Conservation (phyloP, 2,797 vertebrate genomes). For the Holocentrus rufus region DNA sequence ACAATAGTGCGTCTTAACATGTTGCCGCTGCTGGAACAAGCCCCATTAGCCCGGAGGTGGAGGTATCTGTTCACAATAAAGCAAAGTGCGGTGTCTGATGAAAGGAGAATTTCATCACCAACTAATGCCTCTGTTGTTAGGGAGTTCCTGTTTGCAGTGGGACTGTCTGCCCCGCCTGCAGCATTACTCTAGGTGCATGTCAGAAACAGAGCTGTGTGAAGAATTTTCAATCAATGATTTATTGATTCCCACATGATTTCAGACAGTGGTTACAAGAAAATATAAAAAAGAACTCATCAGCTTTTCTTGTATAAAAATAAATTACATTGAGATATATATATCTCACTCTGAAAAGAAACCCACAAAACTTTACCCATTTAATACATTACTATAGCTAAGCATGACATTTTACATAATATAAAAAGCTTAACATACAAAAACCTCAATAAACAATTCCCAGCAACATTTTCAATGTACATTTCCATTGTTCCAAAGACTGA, state of each 20-base stretch:
- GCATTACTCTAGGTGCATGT: constrained; percentile 26
- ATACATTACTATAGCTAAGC: constrained; percentile 28
- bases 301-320: constrained; percentile 65
- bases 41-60: constrained; percentile 59
- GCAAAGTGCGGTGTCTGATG: constrained; percentile 55
- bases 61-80: constrained; percentile 66
- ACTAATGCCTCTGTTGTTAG: constrained; percentile 68
- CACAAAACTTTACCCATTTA: constrained; percentile 20
- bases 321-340: constrained; percentile 40
- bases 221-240: constrained; percentile 39
- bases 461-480: constrained; percentile 12
- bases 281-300: constrained; percentile 40
- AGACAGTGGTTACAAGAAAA: constrained; percentile 33
- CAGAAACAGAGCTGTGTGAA: constrained; percentile 44
- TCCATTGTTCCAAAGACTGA: constrained; percentile 1
- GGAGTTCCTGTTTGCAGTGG: constrained; percentile 56
- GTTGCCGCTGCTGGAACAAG: constrained; percentile 66
- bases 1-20: constrained; percentile 71
- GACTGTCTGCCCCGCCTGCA: constrained; percentile 45
- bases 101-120: constrained; percentile 57
- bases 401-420: constrained; percentile 8
- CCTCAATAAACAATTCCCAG: neutral
- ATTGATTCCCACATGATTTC: constrained; percentile 29
- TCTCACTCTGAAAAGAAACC: constrained; percentile 34
- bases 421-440: neutral